Conservation (phyloP, 1,140 invertebrate species). For the Atopsyche davidsoni region DNA sequence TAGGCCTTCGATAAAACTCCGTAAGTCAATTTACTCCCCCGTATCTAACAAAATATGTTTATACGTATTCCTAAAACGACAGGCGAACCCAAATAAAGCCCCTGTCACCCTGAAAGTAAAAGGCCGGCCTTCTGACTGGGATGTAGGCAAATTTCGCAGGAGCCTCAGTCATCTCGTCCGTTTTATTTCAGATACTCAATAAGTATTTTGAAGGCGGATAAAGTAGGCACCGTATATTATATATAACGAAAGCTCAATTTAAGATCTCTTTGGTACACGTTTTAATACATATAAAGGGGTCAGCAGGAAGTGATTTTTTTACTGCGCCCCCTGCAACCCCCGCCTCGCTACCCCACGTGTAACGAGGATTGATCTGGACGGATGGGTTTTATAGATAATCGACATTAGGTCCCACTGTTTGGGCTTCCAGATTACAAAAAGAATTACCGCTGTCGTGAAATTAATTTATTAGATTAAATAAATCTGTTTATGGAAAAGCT, state of each 20-base stretch:
- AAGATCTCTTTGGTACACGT: constrained; percentile 13
- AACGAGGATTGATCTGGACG: constrained; percentile 14
- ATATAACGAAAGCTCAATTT: constrained; percentile 10
- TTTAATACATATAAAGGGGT: constrained; percentile 21
- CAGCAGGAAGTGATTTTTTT: constrained; percentile 12
- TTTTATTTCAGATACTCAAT: constrained; percentile 29
- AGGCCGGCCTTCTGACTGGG: constrained; percentile 12
- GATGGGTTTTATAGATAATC: constrained; percentile 18
- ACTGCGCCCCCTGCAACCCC: neutral
- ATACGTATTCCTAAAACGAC: neutral
- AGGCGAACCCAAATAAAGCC: constrained; percentile 26
- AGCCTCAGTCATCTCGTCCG: constrained; percentile 16
- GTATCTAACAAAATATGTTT: neutral
- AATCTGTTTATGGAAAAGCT: too few relatives aligned
- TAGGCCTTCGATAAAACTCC: too few relatives aligned
- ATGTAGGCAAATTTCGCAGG: constrained; percentile 24
- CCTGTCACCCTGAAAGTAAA: constrained; percentile 27
- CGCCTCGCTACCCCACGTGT: neutral
- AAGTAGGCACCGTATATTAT: neutral
- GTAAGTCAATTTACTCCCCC: constrained; percentile 8
- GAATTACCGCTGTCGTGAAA: too few relatives aligned
- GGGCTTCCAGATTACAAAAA: too few relatives aligned
- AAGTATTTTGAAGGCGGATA: constrained; percentile 14
- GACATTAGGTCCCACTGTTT: too few relatives aligned
- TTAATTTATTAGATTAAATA: too few relatives aligned